These are phyloP conservation scores for Anastrepha ludens DNA, from an alignment of 1,140 invertebrate genomes.

Conservation along the genomic window DNA sequence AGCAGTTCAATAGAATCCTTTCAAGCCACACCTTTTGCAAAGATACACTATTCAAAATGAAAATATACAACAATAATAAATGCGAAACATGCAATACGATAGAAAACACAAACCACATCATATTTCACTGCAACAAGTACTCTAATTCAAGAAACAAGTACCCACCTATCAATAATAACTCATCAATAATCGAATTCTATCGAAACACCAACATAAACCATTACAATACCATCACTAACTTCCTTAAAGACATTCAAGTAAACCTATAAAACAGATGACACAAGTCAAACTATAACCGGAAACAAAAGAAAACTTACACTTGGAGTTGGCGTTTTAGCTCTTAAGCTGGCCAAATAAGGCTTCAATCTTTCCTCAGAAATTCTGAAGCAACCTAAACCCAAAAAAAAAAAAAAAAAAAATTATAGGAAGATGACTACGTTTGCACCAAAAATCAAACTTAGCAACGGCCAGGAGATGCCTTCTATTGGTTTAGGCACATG, in stretches of 20 bases:
- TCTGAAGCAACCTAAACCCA: neutral
- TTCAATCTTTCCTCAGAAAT: neutral
- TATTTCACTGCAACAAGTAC: too few species aligned
- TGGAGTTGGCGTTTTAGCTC: neutral
- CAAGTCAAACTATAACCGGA: too few species aligned
- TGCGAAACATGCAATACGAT: neutral
- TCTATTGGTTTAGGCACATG: constrained; percentile 85
- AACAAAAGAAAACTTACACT: neutral
- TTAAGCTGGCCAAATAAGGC: neutral
- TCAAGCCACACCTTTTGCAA: neutral
- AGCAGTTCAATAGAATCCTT: neutral
- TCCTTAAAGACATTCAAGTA: too few species aligned
- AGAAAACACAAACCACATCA: neutral
- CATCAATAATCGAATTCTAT: too few species aligned
- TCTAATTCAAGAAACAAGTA: too few species aligned
- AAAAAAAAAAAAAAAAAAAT: constrained; percentile 53
- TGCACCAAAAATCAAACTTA: constrained; percentile 76
- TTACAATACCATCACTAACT: too few species aligned
- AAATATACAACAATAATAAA: neutral
- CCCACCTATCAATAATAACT: too few species aligned
- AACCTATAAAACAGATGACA: too few species aligned
- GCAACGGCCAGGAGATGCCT: constrained; percentile 80
- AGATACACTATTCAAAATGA: neutral
- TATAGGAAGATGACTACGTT: constrained; percentile 63
- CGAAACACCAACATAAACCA: too few species aligned